Evolutionary conservation across 2,888 invertebrate genomes (phyloP).

Genomic region (Drosophila mulleri): DNA sequence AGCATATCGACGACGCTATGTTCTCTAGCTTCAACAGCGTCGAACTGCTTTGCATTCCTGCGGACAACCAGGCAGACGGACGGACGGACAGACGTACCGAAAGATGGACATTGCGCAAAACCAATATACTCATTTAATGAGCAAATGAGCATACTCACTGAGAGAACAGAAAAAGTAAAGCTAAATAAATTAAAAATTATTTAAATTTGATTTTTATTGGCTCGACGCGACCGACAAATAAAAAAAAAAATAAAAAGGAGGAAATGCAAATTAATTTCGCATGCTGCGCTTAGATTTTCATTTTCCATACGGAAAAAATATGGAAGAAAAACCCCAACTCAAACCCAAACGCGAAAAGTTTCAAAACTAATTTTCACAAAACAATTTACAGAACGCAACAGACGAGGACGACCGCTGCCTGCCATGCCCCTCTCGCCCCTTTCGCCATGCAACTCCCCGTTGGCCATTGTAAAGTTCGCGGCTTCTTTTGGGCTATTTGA

Average conservation of each 20-base stretch:
- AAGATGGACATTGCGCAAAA: too few relatives aligned
- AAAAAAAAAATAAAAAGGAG: not conserved
- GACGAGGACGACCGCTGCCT: slow-evolving; percentile 16
- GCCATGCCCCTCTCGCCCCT: slow-evolving; percentile 2
- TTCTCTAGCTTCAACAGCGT: too few relatives aligned
- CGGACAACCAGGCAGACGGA: too few relatives aligned
- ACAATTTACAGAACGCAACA: slow-evolving; percentile 66
- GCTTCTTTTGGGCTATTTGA: slow-evolving; percentile 72
- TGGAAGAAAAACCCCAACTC: slow-evolving; percentile 3
- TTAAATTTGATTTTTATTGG: slow-evolving; percentile 78
- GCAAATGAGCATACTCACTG: too few relatives aligned
- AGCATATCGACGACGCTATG: too few relatives aligned
- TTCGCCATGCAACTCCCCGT: slow-evolving; percentile 6
- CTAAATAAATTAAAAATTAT: slow-evolving; percentile 79
- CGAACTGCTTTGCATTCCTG: too few relatives aligned
- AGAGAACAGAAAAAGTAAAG: slow-evolving; percentile 4
- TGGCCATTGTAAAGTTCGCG: slow-evolving; percentile 41
- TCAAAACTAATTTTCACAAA: slow-evolving; percentile 79
- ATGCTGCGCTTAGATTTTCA: slow-evolving; percentile 64
- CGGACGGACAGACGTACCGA: too few relatives aligned
- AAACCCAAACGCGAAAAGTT: slow-evolving; percentile 64
- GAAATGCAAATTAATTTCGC: slow-evolving; percentile 77
- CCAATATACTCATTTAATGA: too few relatives aligned
- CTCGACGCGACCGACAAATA: not conserved
- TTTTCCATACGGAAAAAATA: slow-evolving; percentile 31